Evolutionary conservation across 2,113 vertebrate genomes (phyloP).

Genomic region (Spheniscus mendiculus): DNA sequence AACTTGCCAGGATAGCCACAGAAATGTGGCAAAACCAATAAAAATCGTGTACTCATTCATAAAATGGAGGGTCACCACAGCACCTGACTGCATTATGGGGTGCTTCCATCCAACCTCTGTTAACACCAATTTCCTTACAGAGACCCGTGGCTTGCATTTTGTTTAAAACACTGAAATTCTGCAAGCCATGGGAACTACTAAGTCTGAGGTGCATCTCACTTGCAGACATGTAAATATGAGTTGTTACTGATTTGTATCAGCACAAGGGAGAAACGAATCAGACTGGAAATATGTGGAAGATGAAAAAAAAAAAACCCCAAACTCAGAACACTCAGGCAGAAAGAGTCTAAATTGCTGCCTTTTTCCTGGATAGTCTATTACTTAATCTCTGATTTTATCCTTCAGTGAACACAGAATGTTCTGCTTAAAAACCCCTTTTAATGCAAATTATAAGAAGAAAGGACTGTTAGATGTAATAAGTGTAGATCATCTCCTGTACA

Average conservation of each 20-base stretch:
- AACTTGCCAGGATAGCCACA: not conserved
- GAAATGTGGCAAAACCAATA: not conserved
- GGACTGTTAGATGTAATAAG: slow-evolving; percentile 77
- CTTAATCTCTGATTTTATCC: slow-evolving; percentile 75
- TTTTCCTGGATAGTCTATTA: slow-evolving; percentile 61
- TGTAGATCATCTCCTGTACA: slow-evolving; percentile 79
- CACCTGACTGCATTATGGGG: not conserved
- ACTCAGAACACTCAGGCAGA: slow-evolving; percentile 62
- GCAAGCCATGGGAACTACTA: not conserved
- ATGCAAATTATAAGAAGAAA: slow-evolving; percentile 81
- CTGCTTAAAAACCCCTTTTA: slow-evolving; percentile 81
- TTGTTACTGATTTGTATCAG: not conserved
- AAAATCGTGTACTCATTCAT: not conserved
- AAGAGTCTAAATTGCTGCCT: slow-evolving; percentile 17
- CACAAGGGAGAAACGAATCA: not conserved
- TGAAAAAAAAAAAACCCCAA: slow-evolving; percentile 51
- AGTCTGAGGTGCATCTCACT: not conserved
- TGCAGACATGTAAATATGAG: not conserved
- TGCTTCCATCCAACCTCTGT: not conserved
- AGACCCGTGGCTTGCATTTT: not conserved
- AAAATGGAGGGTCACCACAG: not conserved
- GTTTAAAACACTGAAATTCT: not conserved
- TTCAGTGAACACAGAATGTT: slow-evolving; percentile 74
- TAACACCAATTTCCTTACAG: not conserved
- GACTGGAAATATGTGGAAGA: slow-evolving; percentile 68